Base-by-base conservation (phyloP, 2,888 invertebrate genomes). In the Apeira syringaria region DNA sequence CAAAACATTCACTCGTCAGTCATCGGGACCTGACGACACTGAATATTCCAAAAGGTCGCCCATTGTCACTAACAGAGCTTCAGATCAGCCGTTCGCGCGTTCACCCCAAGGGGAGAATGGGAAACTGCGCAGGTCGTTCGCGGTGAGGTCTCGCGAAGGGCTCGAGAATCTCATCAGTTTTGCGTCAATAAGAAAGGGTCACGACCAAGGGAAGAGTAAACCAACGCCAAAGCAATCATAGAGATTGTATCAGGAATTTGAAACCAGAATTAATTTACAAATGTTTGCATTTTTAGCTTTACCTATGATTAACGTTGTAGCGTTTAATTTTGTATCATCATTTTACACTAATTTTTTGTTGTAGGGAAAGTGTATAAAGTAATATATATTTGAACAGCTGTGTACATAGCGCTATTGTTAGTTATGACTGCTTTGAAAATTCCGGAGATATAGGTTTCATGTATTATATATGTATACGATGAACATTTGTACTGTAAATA, bases 61-160 rank as follows among this genome's bases (percentile, higher is more conserved):
- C 12, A 10, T 44, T 15, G 46, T 67, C 41, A 51, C 65, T 22
- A 71, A 70, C 31, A 74, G 74, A 48, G 59, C 75, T 10, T 78
- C 82, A 3, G 85, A 85, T 36, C 70, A 71, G 48, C 74, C 83
- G 2, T 86, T 87, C 45, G 66, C 70, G 40, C 74, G 86, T 41
- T 69, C 80, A 13, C 43, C 60, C 25, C 72, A 71, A 35, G 65
- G 72, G 11, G 88, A 83, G 39, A 76, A 67, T 56, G 87, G 84
- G 29, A 88, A 85, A 55, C 56, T 88, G 27, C 68, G 88, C 53
- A 74, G 84, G 61, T 89, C 88, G 5, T 86, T 89, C 51, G 84
- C 82, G 5, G 88, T 89, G 6, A 68, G 89, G 11, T 89, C 89
- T 30, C 73, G 88, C 11, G 89, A 89, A 59, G 87, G 89, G 8